Evolutionary conservation across 1,140 invertebrate genomes (phyloP), one percentile per base, ranked within the genome.

Genomic region (Centruroides sculpturatus): DNA sequence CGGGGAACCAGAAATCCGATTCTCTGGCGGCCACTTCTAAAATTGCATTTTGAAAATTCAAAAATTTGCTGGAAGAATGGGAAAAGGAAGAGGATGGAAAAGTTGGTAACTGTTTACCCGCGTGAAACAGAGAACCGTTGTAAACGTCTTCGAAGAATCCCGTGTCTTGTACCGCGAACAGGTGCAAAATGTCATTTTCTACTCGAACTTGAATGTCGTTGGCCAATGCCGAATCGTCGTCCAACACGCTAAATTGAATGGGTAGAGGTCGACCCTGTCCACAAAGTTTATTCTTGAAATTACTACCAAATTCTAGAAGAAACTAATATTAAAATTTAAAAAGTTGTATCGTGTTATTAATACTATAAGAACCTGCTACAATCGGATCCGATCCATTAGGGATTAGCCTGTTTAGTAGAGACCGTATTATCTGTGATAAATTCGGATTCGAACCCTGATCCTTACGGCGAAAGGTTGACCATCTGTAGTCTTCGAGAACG

Each of bases 141-240:
- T 49, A 34, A 51, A 46, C 47, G 55, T 56, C 60, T 58, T 51
- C 60, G 23, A 10, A 47, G n/a, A 62, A 13, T 13, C 53, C 57
- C 6, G 56, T 58, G 35, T 62, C 49, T 2, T 48, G 49, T 35
- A 58, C 56, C 5, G 10, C 13, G 35, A 62, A 62, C 5, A 62
- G 56, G 13, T 62, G 41, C 23, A 58, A 51, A 13, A 10, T 41
- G 41, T 62, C 60, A 36, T 58, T 11, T 49, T 58, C 60, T 34
- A 62, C 55, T 50, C 56, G 36, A 12, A 55, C 56, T 51, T 36
- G 51, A n/a, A 62, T 34, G 34, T 55, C 13, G 55, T 62, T 62
- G 23, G 58, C 56, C 8, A 47, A 41, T 1, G 36, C 49, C 0
- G 56, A 58, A 53, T 62, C 60, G 23, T 55, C 58, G 56, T 62